Percentiles rank a stretch among this genome's conserved stretches.
These are phyloP conservation scores for Adela reaumurella DNA, from an alignment of 2,888 invertebrate species.

Conservation along the genomic window DNA sequence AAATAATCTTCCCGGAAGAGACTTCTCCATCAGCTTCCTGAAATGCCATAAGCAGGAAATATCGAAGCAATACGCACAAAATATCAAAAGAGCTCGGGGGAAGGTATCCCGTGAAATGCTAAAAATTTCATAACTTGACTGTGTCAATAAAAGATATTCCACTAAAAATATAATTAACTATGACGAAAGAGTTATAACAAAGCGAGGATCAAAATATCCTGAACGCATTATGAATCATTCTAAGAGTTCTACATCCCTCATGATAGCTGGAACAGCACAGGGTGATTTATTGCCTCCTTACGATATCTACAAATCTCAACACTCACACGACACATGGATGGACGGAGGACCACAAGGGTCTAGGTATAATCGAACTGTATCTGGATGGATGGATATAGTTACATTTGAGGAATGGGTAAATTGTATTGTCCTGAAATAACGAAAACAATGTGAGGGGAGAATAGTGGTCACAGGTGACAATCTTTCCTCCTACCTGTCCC, in stretches of 20 bases:
- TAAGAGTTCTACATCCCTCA: constrained; percentile 2
- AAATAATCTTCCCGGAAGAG: constrained; percentile 10
- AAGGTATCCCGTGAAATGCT: constrained; percentile 4
- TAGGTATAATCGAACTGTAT: not conserved
- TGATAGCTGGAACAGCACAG: constrained; percentile 1
- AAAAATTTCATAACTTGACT: constrained; percentile 1
- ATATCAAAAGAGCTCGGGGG: constrained; percentile 15
- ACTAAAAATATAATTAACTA: constrained; percentile 1
- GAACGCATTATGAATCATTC: constrained; percentile 6
- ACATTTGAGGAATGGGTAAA: constrained; percentile 1
- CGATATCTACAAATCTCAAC: constrained; percentile 1
- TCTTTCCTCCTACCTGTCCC: not conserved
- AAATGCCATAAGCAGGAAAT: constrained; percentile 13
- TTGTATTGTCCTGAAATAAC: too few relatives aligned
- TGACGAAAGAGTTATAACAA: constrained; percentile 1
- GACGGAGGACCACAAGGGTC: not conserved
- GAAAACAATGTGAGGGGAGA: too few relatives aligned
- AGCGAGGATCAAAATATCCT: constrained; percentile 1
- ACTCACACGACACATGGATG: not conserved
- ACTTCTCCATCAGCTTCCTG: constrained; percentile 14
- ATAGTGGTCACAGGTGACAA: not conserved
- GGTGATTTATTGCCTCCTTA: constrained; percentile 1
- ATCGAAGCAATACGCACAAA: constrained; percentile 14
- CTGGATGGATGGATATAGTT: constrained; percentile 1
- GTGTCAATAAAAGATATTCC: constrained; percentile 6